Conservation (phyloP, 1,140 invertebrate species). For the Drosophila tropicalis region DNA sequence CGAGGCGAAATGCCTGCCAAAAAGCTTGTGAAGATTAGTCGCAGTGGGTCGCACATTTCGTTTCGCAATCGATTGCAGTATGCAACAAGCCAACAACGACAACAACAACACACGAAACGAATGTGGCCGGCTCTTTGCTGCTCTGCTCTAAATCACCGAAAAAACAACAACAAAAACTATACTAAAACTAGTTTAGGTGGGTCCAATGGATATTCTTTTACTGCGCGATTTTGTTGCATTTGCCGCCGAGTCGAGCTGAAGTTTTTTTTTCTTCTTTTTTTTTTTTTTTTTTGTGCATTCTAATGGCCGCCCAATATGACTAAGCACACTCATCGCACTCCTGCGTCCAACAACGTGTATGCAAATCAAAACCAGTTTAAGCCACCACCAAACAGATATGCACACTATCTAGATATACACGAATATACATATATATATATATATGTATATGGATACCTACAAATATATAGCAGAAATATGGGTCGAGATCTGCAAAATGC, state of each 20-base stretch:
- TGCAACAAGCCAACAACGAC: conserved; percentile 59
- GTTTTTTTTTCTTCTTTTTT: conserved; percentile 34
- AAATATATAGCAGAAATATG: conserved; percentile 78
- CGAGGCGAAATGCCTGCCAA: conserved; percentile 51
- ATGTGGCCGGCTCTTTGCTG: conserved; percentile 59
- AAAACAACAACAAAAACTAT: conserved; percentile 37
- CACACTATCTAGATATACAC: conserved; percentile 36
- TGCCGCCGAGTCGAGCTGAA: conserved; percentile 38
- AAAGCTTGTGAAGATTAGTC: conserved; percentile 74
- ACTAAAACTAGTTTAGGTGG: conserved; percentile 82
- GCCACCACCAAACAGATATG: conserved; percentile 37
- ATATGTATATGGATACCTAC: not conserved
- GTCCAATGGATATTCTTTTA: conserved; percentile 82
- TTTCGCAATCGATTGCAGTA: conserved; percentile 82
- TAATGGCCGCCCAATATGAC: conserved; percentile 83
- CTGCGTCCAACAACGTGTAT: conserved; percentile 79
- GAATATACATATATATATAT: conserved; percentile 6
- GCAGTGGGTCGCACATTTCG: conserved; percentile 81
- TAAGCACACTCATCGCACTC: conserved; percentile 83
- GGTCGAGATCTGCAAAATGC: conserved; percentile 82
- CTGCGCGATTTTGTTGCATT: conserved; percentile 77
- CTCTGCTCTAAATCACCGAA: conserved; percentile 74
- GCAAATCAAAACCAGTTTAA: conserved; percentile 82
- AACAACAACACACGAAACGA: conserved; percentile 59
- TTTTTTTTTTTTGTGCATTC: conserved; percentile 67